Evolutionary conservation across 30 jellyfish, hydroid and myxozoan species (phyloP), one percentile per base, ranked within the genome.

Genomic region (Sanderia malayensis): DNA sequence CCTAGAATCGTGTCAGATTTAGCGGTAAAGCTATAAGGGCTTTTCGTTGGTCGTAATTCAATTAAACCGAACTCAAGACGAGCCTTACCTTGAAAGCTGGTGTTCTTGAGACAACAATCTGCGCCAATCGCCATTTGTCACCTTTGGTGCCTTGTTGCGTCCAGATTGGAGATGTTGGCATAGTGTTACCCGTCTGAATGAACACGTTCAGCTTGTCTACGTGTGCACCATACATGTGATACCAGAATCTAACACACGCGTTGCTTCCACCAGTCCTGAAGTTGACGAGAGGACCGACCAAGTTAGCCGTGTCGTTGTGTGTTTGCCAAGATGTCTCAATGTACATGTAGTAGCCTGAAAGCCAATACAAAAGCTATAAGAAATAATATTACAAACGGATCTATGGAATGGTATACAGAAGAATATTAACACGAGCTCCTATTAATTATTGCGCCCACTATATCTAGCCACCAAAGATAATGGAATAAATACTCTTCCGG

Each of bases 181-280:
- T 15, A 3, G 83, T 62, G 37, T 77, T 61, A 3, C 93, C 79
- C 4, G 79, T 53, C 55, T 71, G 60, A 3, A 57, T 57, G 77
- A 69, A 82, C 25, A 92, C 93, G 24, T 79, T 92, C 41, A 92
- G 71, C 7, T 85, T 57, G 70, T 94, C 98, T 19, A 92, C 96
- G 59, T 92, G 98, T 18, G 95, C 87, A 27, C 98, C 98, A 60
- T 78, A 92, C 98, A 92, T 92, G 76, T 92, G 98, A 70, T 84
- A 92, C 95, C 95, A 92, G 79, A 92, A 92, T 31, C 95, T 87
- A 20, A 92, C 89, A 33, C 98, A 92, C 55, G 24, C 77, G 19
- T 74, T 45, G 61, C 61, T 44, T 31, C 95, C 81, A 31, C 85
- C 69, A 10, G 81, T 44, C 4, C 66, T 55, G 73, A 92, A 92